A percentile compares a stretch with the other conserved stretches of the same genome.
Evolutionary conservation across 2,888 invertebrate genomes (phyloP).

Genomic region (Dermolepida albohirtum): DNA sequence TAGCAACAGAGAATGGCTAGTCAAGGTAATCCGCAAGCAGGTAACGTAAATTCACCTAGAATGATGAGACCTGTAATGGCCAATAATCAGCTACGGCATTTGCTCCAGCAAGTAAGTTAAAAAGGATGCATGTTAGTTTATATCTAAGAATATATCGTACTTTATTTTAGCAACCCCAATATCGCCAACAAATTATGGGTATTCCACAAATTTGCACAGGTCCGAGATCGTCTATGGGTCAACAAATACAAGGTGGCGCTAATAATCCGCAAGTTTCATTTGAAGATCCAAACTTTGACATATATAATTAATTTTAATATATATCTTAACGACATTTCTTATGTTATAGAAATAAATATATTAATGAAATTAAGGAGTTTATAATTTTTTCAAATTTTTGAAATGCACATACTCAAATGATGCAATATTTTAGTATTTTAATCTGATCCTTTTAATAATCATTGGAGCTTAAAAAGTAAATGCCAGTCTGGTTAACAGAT

Average conservation of each 20-base stretch:
- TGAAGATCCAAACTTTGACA: conserved; percentile 64
- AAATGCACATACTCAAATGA: too few species aligned
- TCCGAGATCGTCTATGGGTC: conserved; percentile 65
- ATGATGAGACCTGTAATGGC: conserved; percentile 80
- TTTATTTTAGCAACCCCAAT: conserved; percentile 74
- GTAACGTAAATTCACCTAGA: conserved; percentile 68
- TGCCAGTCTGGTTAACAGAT: too few species aligned
- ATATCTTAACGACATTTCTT: background rate
- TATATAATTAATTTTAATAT: conserved; percentile 30
- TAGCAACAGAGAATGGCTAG: conserved; percentile 61
- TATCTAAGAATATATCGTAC: background rate
- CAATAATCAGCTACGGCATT: conserved; percentile 82
- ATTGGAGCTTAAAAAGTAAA: too few species aligned
- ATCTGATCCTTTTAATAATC: too few species aligned
- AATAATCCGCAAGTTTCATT: conserved; percentile 66
- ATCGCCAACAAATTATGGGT: conserved; percentile 72
- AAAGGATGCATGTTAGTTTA: background rate
- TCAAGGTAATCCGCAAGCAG: conserved; percentile 57
- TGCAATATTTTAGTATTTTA: too few species aligned
- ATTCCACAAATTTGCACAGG: conserved; percentile 69
- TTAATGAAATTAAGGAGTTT: too few species aligned
- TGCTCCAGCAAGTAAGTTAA: conserved; percentile 79
- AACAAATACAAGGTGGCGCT: conserved; percentile 61
- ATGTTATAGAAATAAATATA: background rate
- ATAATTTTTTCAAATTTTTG: too few species aligned